Percentiles rank a stretch among this genome's conserved stretches.
Evolutionary conservation across 2,888 invertebrate species (phyloP).

Genomic region (Cecidostiba fungosa): DNA sequence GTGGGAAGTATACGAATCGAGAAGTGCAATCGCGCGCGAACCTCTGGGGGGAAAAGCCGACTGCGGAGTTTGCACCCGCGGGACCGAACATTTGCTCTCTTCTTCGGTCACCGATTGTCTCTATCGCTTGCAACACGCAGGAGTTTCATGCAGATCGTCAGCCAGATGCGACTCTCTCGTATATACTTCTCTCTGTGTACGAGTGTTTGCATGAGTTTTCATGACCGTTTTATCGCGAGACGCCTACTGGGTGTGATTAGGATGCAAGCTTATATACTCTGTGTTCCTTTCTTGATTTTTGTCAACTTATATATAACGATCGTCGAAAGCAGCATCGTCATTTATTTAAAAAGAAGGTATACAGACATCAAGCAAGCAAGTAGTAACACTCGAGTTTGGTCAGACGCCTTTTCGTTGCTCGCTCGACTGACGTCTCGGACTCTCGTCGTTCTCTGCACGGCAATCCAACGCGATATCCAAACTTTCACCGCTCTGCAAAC

Average conservation of each 20-base stretch:
- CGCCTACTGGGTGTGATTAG: background rate
- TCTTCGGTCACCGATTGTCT: conserved; percentile 38
- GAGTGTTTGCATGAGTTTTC: conserved; percentile 11
- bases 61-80: conserved; percentile 43
- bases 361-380: too few relatives aligned
- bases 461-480: background rate
- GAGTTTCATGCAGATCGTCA: conserved; percentile 24
- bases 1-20: conserved; percentile 21
- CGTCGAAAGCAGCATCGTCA: too few relatives aligned
- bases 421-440: background rate
- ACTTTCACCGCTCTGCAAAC: conserved; percentile 10
- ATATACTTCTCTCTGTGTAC: too few relatives aligned
- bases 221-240: conserved; percentile 17
- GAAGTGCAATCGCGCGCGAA: conserved; percentile 55
- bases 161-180: background rate
- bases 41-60: conserved; percentile 43
- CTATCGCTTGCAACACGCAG: conserved; percentile 4
- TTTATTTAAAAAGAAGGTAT: too few relatives aligned
- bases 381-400: background rate
- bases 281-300: background rate
- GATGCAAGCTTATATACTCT: too few relatives aligned
- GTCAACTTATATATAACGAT: too few relatives aligned
- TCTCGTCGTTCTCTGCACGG: too few relatives aligned
- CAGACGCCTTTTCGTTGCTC: background rate
- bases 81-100: conserved; percentile 48